phyloP scores from a whole-genome alignment of 1,140 invertebrate genomes.

The Saxidomus purpurata region DNA sequence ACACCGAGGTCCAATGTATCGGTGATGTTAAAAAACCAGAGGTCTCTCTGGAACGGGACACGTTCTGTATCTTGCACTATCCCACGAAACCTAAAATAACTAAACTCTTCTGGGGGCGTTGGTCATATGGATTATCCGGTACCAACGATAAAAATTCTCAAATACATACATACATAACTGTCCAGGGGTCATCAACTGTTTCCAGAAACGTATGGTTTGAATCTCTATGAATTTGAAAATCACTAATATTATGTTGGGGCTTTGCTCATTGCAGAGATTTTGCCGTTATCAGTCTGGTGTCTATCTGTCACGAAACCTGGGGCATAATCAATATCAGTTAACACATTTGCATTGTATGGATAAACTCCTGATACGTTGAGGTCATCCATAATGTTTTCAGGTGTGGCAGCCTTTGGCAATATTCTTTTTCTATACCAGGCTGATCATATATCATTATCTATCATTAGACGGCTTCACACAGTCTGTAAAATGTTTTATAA shows the following conservation, averaged over 20 bases:
- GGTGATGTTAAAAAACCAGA: too few species aligned
- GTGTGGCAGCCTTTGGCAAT: not conserved
- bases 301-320: conserved; percentile 8
- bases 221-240: too few species aligned
- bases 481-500: conserved; percentile 85
- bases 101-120: too few species aligned
- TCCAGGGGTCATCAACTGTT: conserved; percentile 3
- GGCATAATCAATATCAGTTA: conserved; percentile 2
- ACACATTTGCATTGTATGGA: too few species aligned
- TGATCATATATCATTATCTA: conserved; percentile 35
- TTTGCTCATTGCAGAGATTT: not conserved
- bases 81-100: too few species aligned
- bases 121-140: too few species aligned
- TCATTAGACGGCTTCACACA: conserved; percentile 1
- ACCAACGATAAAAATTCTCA: too few species aligned
- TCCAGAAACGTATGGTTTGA: too few species aligned
- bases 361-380: not conserved
- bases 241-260: not conserved
- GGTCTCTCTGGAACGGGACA: too few species aligned
- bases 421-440: not conserved
- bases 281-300: not conserved
- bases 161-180: too few species aligned
- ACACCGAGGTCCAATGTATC: too few species aligned
- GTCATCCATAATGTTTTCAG: not conserved
- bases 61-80: too few species aligned